Evolutionary conservation across 23 tunicate species (phyloP).

Genomic region (Styela clava): DNA sequence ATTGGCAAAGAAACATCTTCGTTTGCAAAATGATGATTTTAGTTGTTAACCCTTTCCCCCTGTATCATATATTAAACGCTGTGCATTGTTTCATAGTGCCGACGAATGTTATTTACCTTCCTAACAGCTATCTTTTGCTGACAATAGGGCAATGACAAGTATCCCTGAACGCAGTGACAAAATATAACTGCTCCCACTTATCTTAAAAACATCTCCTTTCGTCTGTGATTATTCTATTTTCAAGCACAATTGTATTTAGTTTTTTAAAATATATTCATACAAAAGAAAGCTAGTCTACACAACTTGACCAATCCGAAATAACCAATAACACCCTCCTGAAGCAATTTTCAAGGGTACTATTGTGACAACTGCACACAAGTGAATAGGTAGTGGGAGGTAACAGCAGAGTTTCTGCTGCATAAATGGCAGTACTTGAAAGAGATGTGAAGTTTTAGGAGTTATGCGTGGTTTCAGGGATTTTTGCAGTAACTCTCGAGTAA

Average conservation of each 20-base stretch:
- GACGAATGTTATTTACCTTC: constrained; percentile 44
- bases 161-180: constrained; percentile 27
- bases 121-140: constrained; percentile 32
- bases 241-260: background rate
- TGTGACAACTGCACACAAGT: constrained; percentile 5
- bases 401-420: background rate
- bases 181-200: constrained; percentile 14
- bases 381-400: constrained; percentile 7
- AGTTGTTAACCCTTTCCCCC: constrained; percentile 24
- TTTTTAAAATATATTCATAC: too few species aligned
- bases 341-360: background rate
- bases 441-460: background rate
- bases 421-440: background rate
- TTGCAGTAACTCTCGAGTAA: background rate
- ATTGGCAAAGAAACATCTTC: constrained; percentile 29
- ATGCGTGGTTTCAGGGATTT: background rate
- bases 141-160: constrained; percentile 28
- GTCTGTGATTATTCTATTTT: background rate
- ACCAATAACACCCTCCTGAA: background rate
- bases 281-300: background rate
- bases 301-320: background rate
- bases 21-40: constrained; percentile 36
- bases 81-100: constrained; percentile 50
- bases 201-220: constrained; percentile 10
- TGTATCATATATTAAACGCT: constrained; percentile 26